Evolutionary conservation across 1,140 invertebrate species (phyloP), one percentile per base, ranked within the genome.

Genomic region (Heliconius himera): DNA sequence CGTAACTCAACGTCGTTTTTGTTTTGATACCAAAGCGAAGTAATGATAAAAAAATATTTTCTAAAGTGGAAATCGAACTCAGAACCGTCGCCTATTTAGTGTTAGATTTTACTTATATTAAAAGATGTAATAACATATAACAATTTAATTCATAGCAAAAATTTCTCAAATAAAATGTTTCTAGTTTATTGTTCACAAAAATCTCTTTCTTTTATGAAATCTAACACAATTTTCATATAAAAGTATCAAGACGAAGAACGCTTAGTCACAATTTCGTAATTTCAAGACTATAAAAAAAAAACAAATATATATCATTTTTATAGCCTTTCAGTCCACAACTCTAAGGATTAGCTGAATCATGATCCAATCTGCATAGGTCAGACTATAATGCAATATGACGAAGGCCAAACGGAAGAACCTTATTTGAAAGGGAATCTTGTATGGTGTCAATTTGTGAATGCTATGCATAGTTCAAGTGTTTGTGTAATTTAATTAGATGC

Each of bases 391-490:
- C 26, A n/a, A 66, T 66, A 29, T 66, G 16, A 26, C 18, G 26
- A 66, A 66, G 60, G 60, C 60, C 60, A 66, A 66, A 16, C 60
- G 60, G 60, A 66, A 66, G 60, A 29, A 13, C 60, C 60, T 66
- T 29, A 66, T 66, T 66, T 66, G 60, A 66, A 66, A 66, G 60
- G 60, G 60, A 66, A 66, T 66, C 60, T 66, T 29, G 60, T 66
- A 66, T 29, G 11, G 60, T 66, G 26, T 66, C 60, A 66, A 66
- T 13, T 22, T 13, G 26, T 66, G 26, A 66, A 66, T 66, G 60
- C 1, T 66, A 66, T 6, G 60, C 60, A 66, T 66, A 66, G 60
- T 66, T 66, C 60, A 66, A 66, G 9, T 66, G 60, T 6, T 29
- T 66, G 11, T 66, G 60, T 16, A 16, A 13, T 66, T 26, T 66